phyloP scores from a whole-genome alignment of 2,888 invertebrate genomes.

The Erebia aethiops region DNA sequence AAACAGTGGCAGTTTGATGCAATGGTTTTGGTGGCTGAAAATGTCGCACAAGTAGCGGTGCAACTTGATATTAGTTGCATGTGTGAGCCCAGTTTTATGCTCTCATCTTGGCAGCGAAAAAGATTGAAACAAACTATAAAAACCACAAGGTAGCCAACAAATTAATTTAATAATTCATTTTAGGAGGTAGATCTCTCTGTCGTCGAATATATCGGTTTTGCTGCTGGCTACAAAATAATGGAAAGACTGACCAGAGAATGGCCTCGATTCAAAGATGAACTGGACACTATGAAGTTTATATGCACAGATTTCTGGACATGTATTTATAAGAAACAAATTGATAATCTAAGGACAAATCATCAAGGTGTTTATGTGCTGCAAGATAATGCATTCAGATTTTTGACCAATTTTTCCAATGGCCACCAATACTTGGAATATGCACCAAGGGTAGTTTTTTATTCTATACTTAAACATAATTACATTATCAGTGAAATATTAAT shows the following conservation, averaged over 20 bases:
- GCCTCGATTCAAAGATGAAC: constrained; percentile 97
- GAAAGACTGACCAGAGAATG: constrained; percentile 95
- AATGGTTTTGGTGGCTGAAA: too few species aligned
- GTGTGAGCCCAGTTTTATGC: too few species aligned
- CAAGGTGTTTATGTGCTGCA: constrained; percentile 99
- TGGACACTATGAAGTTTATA: constrained; percentile 98
- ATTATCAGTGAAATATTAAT: too few species aligned
- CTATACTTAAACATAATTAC: not conserved
- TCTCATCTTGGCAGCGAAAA: too few species aligned
- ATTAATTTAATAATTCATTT: constrained; percentile 27
- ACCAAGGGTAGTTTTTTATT: constrained; percentile 85
- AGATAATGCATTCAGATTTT: constrained; percentile 96
- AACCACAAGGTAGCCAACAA: not conserved
- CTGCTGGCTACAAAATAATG: constrained; percentile 92
- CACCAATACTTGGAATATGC: constrained; percentile 96
- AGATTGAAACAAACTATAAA: too few species aligned
- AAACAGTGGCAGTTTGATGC: too few species aligned
- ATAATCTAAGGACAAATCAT: constrained; percentile 98
- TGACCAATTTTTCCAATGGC: constrained; percentile 93
- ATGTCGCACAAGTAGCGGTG: too few species aligned
- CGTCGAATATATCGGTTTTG: constrained; percentile 92
- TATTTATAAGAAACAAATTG: constrained; percentile 98
- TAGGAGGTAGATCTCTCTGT: constrained; percentile 88
- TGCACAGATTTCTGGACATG: constrained; percentile 99
- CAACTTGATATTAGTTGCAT: too few species aligned